Evolutionary conservation across 2,113 vertebrate species (phyloP), one percentile per base, ranked within the genome.

Genomic region (Zosterops hypoxanthus): DNA sequence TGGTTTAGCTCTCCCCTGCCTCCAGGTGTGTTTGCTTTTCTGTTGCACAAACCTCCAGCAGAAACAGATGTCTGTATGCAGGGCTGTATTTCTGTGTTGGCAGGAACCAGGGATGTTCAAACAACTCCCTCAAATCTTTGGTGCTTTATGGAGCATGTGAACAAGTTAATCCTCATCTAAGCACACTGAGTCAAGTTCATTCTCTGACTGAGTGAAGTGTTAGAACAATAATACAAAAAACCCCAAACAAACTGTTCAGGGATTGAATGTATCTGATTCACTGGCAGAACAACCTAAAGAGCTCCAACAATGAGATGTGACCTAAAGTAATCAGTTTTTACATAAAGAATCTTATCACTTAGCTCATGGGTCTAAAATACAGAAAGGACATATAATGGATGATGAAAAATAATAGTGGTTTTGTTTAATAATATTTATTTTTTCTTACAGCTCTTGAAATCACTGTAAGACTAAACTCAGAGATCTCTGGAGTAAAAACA

Each of bases 361-460:
- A 52, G 8, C 5, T 16, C 25, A 42, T 23, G 34, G 5, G 1
- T 79, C 42, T 70, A 25, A 53, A 71, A 83, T 33, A 63, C 4
- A 17, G 6, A 11, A 41, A 73, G 22, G 14, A 64, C 7, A 49
- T 7, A 8, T 17, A 7, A 41, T 4, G 6, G 23, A 33, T 76
- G 8, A 11, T 44, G 12, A 50, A 61, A n/a, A 64, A 59, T 24
- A 61, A 20, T 14, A 19, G 3, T 53, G 4, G 0, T 5, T 77
- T 60, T 52, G 1, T 16, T 39, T 63, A 13, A 33, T 1, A 0
- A 39, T 9, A 9, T 15, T 65, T 8, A n/a, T 4, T 16, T 23
- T 68, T 34, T 20, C 4, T 71, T 53, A 22, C 2, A 70, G 6
- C 29, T 91, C 17, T 63, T 82, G 42, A 77, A 68, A 49, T 59